Base-by-base conservation (phyloP, 2,113 vertebrate genomes). In the Puntigrus tetrazona region DNA sequence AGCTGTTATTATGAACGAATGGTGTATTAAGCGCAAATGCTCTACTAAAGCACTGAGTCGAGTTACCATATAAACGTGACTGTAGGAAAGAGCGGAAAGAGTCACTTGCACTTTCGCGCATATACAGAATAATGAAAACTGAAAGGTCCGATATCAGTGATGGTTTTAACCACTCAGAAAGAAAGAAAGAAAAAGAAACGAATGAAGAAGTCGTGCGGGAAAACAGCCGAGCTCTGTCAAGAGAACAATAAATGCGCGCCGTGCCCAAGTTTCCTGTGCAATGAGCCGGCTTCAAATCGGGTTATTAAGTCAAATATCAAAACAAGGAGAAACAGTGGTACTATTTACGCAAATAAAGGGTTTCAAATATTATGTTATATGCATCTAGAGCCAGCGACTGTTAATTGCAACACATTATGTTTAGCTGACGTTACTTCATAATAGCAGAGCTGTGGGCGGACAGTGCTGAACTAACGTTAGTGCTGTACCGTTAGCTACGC, bases 401-500 rank as follows among this genome's bases (percentile, higher is more conserved):
- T 78, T 59, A n/a, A 14, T 27, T 29, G 16, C 41, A 20, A 25
- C 5, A 45, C 7, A 45, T 38, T 5, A 18, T 36, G 65, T 38
- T 67, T 25, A 18, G 2, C 36, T 38, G 2, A 14, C 11, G 18
- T 38, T 45, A 70, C 65, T 70, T 82, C 18, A 47, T 22, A 50
- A 69, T 36, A 47, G 5, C 52, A n/a, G 38, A 67, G 41, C 18
- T 81, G 43, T 11, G 25, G 61, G 29, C 59, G 20, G 34, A 77
- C 18, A 77, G 10, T 41, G 25, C 57, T 10, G 77, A 43, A 45
- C 14, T 18, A n/a, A n/a, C n/a, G n/a, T n/a, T n/a, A 55, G 1
- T 81, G 36, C 31, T 70, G 65, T 31, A 61, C 61, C 81, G 85
- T 86, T 74, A 84, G 45, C 70, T 72, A 82, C 79, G 65, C 65